phyloP scores from a whole-genome alignment of 2,888 invertebrate genomes.

The Phortica magna region DNA sequence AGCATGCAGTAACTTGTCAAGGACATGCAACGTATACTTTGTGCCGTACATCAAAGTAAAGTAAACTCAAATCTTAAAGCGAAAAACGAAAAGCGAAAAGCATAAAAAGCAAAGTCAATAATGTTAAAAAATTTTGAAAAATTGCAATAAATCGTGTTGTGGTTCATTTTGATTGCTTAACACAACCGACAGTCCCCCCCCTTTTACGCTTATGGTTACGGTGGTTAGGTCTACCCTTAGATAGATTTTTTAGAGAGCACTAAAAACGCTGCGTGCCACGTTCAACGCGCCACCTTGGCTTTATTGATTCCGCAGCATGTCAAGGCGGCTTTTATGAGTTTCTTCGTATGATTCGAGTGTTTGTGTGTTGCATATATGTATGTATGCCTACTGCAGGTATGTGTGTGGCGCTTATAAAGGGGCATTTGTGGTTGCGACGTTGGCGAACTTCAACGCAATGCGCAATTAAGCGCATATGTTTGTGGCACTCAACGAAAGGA shows the following conservation, averaged over 20 bases:
- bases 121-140: constrained; percentile 51
- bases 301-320: constrained; percentile 67
- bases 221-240: constrained; percentile 41
- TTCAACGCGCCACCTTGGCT: constrained; percentile 67
- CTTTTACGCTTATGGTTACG: constrained; percentile 39
- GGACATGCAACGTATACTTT: not conserved
- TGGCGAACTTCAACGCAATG: constrained; percentile 39
- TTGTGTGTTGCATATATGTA: constrained; percentile 22
- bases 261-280: constrained; percentile 40
- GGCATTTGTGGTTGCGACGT: no score
- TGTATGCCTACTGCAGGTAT: constrained; percentile 27
- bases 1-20: not conserved
- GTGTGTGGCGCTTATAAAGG: not conserved
- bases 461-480: constrained; percentile 74
- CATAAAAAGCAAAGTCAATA: no score
- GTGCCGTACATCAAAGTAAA: not conserved
- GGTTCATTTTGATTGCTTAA: constrained; percentile 13
- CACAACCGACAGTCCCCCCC: not conserved
- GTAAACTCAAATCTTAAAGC: no score
- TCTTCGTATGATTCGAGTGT: constrained; percentile 37
- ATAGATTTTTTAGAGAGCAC: not conserved
- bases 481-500: constrained; percentile 30
- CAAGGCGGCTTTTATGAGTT: constrained; percentile 71
- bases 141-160: constrained; percentile 65
- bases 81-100: no score